Evolutionary conservation across 2,113 vertebrate genomes (phyloP).

Genomic region (Phycodurus eques): DNA sequence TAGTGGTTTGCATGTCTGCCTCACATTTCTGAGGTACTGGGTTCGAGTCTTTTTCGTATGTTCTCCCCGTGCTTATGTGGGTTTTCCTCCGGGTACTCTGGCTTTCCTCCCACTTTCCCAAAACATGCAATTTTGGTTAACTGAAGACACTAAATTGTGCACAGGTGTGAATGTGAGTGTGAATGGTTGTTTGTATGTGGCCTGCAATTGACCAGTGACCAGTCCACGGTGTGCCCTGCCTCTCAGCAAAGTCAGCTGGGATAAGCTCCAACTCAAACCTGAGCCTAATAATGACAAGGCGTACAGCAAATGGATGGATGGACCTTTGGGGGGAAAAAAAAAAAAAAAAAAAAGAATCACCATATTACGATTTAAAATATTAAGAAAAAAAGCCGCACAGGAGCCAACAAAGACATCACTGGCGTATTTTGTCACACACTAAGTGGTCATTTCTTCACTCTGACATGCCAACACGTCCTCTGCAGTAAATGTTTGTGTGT

Average conservation of each 20-base stretch:
- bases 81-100: neutral
- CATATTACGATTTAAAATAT: neutral
- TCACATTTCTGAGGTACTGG: neutral
- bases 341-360: neutral
- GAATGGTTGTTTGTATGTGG: neutral
- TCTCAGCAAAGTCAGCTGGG: neutral
- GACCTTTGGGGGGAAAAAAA: neutral
- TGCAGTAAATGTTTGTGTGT: conserved; percentile 49
- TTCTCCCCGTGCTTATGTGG: no score
- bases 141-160: neutral
- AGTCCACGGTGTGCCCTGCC: neutral
- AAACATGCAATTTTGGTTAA: neutral
- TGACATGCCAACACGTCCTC: conserved; percentile 19
- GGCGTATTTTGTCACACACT: neutral
- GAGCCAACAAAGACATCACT: neutral
- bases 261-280: neutral
- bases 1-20: neutral
- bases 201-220: no score
- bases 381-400: neutral
- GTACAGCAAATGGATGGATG: no score
- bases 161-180: neutral
- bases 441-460: neutral
- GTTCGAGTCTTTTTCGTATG: neutral
- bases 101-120: neutral
- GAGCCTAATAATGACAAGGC: neutral